Evolutionary conservation across 2,797 vertebrate genomes (phyloP).

Genomic region (Ataeniobius toweri): DNA sequence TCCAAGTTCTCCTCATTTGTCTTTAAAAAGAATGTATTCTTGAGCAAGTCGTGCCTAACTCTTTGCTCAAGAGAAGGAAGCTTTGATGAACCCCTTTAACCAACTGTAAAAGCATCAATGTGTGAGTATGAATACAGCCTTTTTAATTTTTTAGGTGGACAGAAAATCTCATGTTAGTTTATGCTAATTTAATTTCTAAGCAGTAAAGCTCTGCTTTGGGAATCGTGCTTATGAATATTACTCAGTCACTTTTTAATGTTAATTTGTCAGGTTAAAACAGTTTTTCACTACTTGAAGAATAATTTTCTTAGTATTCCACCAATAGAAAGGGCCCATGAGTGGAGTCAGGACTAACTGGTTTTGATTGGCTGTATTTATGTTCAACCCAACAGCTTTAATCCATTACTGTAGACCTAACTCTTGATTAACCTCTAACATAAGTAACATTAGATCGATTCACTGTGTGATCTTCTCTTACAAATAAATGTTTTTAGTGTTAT

Average conservation of each 20-base stretch:
- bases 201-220: neutral
- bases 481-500: constrained; percentile 1
- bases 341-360: neutral
- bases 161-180: neutral
- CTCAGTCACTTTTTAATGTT: neutral
- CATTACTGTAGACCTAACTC: constrained; percentile 13
- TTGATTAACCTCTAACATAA: constrained; percentile 22
- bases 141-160: neutral
- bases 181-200: neutral
- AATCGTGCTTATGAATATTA: neutral
- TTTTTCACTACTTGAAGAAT: neutral
- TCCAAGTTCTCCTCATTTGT: constrained; percentile 6
- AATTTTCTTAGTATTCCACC: neutral
- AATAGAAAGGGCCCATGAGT: neutral
- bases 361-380: constrained; percentile 49
- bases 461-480: constrained; percentile 2
- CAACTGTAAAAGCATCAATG: constrained; percentile 6
- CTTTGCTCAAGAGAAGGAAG: constrained; percentile 56
- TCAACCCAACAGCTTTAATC: constrained; percentile 20
- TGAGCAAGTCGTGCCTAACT: constrained; percentile 57
- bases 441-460: constrained; percentile 30
- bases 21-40: constrained; percentile 21
- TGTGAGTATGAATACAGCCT: constrained; percentile 43
- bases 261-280: neutral
- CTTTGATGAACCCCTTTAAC: constrained; percentile 50